Base-by-base conservation (phyloP, 1,140 invertebrate genomes). In the Drosophila sucinea region DNA sequence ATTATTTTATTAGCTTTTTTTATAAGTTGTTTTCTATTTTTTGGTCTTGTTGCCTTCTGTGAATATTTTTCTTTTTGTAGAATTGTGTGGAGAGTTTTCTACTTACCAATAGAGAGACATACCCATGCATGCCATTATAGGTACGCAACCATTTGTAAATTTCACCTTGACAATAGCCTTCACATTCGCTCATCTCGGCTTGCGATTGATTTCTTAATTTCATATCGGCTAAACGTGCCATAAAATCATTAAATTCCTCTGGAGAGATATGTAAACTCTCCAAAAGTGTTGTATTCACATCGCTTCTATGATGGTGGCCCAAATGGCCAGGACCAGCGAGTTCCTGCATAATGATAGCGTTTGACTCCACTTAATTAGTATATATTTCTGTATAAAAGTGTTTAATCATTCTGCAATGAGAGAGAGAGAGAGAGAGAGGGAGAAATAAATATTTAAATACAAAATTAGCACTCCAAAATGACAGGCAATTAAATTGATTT, bases 21-120 rank as follows among this genome's bases (percentile, higher is more conserved):
- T 10, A 10, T 8, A 38, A 30, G 2, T 4, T 1, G 1, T 38
- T 38, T 35, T 25, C 3, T 7, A 1, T 8, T n/a, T 3, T 33
- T 64, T n/a, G 29, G 8, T 51, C 10, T 27, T 35, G 25, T 3
- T 51, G 32, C 11, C 23, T 17, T 65, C n/a, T 65, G 1, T 55
- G 8, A 23, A 7, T 1, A 23, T 2, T 7, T 47, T 8, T 27
- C 1, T 23, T 0, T 27, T 25, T 51, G 2, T 27, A 23, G 17
- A 47, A 1, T 17, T 7, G 1, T 5, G 4, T 7, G 6, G n/a
- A 1, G 10, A 32, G 8, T n/a, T 33, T 11, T 17, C 4, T 44
- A 86, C 91, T 92, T 68, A 90, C 91, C 91, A 92, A 55, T 1
- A 92, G 67, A 2, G 91, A 90, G 8, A 92, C 85, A 73, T 92